Evolutionary conservation across 2,888 invertebrate genomes (phyloP), one percentile per base, ranked within the genome.

Genomic region (Amphipyra tragopoginis): DNA sequence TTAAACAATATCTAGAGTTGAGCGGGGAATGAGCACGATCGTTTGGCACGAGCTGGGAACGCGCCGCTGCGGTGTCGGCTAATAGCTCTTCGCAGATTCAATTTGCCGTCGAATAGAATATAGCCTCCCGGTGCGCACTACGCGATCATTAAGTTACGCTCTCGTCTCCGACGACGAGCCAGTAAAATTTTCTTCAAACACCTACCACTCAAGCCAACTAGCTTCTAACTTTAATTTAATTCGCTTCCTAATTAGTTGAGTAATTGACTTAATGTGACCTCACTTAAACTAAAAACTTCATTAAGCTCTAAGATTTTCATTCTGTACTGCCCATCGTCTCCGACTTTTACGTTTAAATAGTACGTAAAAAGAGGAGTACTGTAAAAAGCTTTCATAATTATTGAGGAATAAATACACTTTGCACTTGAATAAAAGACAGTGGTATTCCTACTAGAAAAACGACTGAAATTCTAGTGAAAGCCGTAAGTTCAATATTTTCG

Each of bases 61-160:
- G 80, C 84, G 82, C 81, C 82, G 85, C 88, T 89, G 91, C 85
- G 90, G 92, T 92, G 90, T 89, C 88, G 86, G 89, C 92, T 93
- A 93, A 93, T 93, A 92, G 93, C 91, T 92, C 90, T 89, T 91
- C 90, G 86, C 90, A 92, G 90, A 93, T 93, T 93, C 91, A 93
- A 93, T 93, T 93, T 93, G 88, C 88, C 85, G 84, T 86, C 90
- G 88, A 90, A 93, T 91, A 91, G 92, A 91, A 88, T 88, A 90
- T 89, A 91, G 86, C 88, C 90, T 90, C 90, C 89, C 88, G 79
- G 86, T 85, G 88, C 89, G 88, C 89, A 87, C 86, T 88, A 87
- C 87, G 87, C 88, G 87, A 92, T 93, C 90, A 93, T 93, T 93
- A 92, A 91, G 88, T 91, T 91, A 91, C 89, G 83, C 87, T 86